Evolutionary conservation across 2,888 invertebrate genomes (phyloP), one percentile per base, ranked within the genome.

Genomic region (Andrena minutula): DNA sequence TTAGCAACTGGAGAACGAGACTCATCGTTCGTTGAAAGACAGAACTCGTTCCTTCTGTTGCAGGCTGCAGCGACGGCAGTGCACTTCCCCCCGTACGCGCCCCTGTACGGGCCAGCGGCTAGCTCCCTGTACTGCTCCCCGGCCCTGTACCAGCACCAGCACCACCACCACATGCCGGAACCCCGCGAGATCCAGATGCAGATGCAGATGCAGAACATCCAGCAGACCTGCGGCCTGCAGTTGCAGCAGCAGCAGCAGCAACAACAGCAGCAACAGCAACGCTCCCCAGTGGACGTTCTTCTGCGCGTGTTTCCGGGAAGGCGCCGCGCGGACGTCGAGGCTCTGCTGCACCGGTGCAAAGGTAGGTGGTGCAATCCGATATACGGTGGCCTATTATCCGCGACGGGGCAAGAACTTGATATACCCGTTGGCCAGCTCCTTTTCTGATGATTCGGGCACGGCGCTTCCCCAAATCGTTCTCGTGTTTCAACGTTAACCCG

Each of bases 291-390:
- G 1, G 98, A 99, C 92, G 97, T 98, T 0, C 95, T 99, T 10
- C 95, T 97, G 88, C 96, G 98, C 88, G 98, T 99, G 0, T 99
- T 99, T 92, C 99, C 99, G 0, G 96, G 97, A 88, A 96, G 98
- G 89, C 96, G 98, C 88, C 95, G 98, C 65, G 96, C 96, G 66
- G 98, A 98, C 91, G 97, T 99, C 1, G 98, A 99, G 93, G 96
- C 97, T 3, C 96, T 98, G 61, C 95, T 99, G 26, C 96, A 97
- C 86, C 95, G 97, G 81, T 97, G 97, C 93, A 96, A 97, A 93
- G 96, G 96, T 92, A 86, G 76, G 75, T 58, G 10, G 26, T 41
- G 77, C 61, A 81, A 79, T 65, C n/a, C 51, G 82, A 82, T 79
- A 79, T 49, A 63, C 74, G 41, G 20, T 28, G 4, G 10, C 16